phyloP scores from a whole-genome alignment of 2,888 invertebrate genomes.

The Nephrotoma guestfalica region DNA sequence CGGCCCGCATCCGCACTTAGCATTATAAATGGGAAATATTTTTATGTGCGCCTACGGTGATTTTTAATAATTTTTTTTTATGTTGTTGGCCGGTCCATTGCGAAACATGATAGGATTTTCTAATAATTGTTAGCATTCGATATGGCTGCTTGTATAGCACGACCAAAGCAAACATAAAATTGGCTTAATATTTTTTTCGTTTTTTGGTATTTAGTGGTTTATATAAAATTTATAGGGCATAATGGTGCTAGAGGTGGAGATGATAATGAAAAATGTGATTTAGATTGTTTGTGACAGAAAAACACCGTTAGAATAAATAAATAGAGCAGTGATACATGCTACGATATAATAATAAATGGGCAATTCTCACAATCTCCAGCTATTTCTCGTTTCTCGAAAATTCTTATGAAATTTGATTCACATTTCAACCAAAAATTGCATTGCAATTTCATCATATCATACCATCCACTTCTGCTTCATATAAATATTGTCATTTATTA shows the following conservation, averaged over 20 bases:
- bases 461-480: too few relatives aligned
- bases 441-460: too few relatives aligned
- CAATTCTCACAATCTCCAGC: too few relatives aligned
- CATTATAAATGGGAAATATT: neutral
- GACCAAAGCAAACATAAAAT: neutral
- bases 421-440: too few relatives aligned
- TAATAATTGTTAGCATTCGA: neutral
- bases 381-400: too few relatives aligned
- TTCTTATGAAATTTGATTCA: too few relatives aligned
- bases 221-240: neutral
- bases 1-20: neutral
- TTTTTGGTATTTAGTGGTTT: too few relatives aligned
- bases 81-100: neutral
- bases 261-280: neutral
- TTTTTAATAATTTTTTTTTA: neutral
- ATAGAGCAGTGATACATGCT: neutral
- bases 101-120: neutral
- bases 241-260: neutral
- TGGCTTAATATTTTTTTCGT: neutral
- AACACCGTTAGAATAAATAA: neutral
- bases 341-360: too few relatives aligned
- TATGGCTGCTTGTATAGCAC: neutral
- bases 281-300: neutral
- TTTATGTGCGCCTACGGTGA: neutral
- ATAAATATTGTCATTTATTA: too few relatives aligned